Evolutionary conservation across 2,113 vertebrate species (phyloP), one percentile per base, ranked within the genome.

Genomic region (Pomatostomus ruficeps): DNA sequence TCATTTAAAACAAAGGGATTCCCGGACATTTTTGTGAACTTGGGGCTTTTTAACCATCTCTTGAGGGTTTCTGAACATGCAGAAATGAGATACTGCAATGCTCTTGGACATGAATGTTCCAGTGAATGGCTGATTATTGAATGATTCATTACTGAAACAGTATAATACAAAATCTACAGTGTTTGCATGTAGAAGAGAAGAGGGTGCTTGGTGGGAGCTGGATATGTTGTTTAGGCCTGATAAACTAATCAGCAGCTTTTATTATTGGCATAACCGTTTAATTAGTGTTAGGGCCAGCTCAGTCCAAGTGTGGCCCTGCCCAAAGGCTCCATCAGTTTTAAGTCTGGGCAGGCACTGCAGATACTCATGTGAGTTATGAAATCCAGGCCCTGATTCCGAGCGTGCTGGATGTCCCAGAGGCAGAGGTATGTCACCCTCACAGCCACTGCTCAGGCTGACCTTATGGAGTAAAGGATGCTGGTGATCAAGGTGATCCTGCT

Each of bases 1-100:
- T 85, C 19, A 14, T 85, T 89, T 65, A 74, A 95, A 89, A 92
- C 70, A 89, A 82, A 90, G 29, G 25, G 15, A 83, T 95, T 93
- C 67, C 51, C 15, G 17, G 58, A 62, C 26, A n/a, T 96, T 89
- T 91, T 52, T 67, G 48, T 67, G 65, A 51, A 21, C 20, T 63
- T 63, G 45, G n/a, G 36, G 36, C 14, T 73, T 91, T 92, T 93
- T 88, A 89, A 59, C 91, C 2, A 58, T 79, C 71, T 73, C 58
- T 62, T 62, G 38, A 67, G 38, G 9, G 16, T 82, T 94, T 88
- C 43, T 70, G 40, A 79, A 89, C 25, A 19, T 77, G 29, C 46
- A 70, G 62, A 89, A 35, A 65, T 65, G 57, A 88, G 43, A 40
- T 81, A 16, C 22, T 51, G 4, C 14, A 52, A 48, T 92, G 57